Evolutionary conservation across 2,113 vertebrate species (phyloP).

Genomic region (Aphyosemion australe): DNA sequence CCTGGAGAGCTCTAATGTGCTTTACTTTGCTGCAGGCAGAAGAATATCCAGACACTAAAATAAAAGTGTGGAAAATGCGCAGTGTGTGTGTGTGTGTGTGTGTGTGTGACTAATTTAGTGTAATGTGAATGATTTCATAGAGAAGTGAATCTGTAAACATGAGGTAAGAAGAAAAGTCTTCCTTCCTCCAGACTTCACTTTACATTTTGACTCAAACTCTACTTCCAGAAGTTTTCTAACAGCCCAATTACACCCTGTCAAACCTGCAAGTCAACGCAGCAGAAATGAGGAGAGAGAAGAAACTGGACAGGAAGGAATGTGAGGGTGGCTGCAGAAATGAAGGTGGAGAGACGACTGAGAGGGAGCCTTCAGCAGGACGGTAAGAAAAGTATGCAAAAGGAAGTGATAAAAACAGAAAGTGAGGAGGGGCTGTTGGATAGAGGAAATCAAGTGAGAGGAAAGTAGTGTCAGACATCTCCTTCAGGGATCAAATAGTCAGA

Average conservation of each 20-base stretch:
- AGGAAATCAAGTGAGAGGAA: slow-evolving; percentile 54
- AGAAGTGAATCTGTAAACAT: background rate
- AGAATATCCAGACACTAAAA: slow-evolving; percentile 32
- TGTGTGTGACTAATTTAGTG: background rate
- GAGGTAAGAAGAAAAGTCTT: slow-evolving; percentile 27
- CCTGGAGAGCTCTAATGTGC: slow-evolving; percentile 69
- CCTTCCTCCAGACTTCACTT: slow-evolving; percentile 65
- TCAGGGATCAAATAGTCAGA: slow-evolving; percentile 29
- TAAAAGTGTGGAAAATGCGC: slow-evolving; percentile 3
- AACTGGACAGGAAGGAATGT: slow-evolving; percentile 23
- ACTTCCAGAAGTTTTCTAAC: slow-evolving; percentile 57
- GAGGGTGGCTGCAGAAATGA: slow-evolving; percentile 33
- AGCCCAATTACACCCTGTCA: slow-evolving; percentile 70
- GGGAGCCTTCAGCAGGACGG: slow-evolving; percentile 2
- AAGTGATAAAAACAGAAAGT: slow-evolving; percentile 42
- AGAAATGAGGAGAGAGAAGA: background rate
- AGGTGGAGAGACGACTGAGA: slow-evolving; percentile 12
- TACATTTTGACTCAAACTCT: slow-evolving; percentile 74
- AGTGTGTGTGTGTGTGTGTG: background rate
- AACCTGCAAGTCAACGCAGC: slow-evolving; percentile 53
- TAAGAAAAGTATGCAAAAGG: slow-evolving; percentile 21
- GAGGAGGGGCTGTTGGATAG: slow-evolving; percentile 22
- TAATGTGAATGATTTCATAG: background rate
- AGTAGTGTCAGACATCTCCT: slow-evolving; percentile 50
- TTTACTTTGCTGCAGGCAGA: slow-evolving; percentile 56